Evolutionary conservation across 2,797 vertebrate genomes (phyloP).

Genomic region (Aplochiton taeniatus): DNA sequence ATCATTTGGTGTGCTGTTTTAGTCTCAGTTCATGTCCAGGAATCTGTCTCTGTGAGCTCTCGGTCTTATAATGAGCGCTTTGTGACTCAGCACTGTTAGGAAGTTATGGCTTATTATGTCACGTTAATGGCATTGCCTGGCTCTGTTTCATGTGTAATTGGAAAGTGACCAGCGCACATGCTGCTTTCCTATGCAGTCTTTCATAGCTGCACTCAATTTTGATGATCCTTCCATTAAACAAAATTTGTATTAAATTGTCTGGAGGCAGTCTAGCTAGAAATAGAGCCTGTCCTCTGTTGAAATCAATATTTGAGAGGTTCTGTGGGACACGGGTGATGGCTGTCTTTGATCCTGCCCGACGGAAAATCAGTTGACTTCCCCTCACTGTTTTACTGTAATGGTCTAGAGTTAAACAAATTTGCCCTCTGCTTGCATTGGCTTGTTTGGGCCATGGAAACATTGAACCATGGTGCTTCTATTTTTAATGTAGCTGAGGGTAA

Average conservation of each 20-base stretch:
- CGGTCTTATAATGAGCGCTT: constrained; percentile 20
- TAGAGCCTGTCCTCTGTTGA: constrained; percentile 12
- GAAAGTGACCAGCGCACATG: constrained; percentile 27
- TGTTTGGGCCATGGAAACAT: too few species aligned
- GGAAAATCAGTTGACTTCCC: constrained; percentile 37
- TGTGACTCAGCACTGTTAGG: constrained; percentile 12
- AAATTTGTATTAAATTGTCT: constrained; percentile 18
- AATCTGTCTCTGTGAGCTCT: constrained; percentile 17
- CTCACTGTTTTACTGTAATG: background rate
- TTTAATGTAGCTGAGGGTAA: too few species aligned
- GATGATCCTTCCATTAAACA: constrained; percentile 31
- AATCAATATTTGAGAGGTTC: constrained; percentile 27
- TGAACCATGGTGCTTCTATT: too few species aligned
- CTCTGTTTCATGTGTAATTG: constrained; percentile 33
- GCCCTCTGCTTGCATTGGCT: too few species aligned
- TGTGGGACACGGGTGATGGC: constrained; percentile 14
- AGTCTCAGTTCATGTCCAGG: constrained; percentile 26
- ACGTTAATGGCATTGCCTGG: constrained; percentile 34
- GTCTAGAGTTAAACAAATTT: too few species aligned
- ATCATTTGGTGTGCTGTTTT: too few species aligned
- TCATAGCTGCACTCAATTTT: constrained; percentile 30
- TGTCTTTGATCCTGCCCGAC: constrained; percentile 41
- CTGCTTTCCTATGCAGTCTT: constrained; percentile 26
- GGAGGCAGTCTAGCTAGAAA: constrained; percentile 1
- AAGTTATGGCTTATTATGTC: constrained; percentile 8